A percentile compares a stretch with the other conserved stretches of the same genome.
Conservation (phyloP, 2,888 invertebrate species). For the Eupithecia exiguata region DNA sequence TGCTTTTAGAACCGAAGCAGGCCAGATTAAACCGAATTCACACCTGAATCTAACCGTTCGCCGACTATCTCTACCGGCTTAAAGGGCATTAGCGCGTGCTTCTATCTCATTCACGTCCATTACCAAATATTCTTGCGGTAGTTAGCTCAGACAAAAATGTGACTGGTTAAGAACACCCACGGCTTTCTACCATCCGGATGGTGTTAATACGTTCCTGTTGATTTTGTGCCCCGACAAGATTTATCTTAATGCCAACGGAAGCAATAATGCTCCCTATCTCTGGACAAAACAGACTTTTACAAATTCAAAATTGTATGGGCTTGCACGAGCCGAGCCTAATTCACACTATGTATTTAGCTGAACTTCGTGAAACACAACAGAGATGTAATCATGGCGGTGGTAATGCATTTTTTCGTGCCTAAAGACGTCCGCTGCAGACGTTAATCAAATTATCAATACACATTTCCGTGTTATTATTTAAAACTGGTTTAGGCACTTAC, state of each 20-base stretch:
- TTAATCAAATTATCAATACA: slow-evolving; percentile 78
- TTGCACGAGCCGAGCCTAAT: slow-evolving; percentile 68
- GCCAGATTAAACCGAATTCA: slow-evolving; percentile 32
- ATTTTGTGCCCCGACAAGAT: slow-evolving; percentile 68
- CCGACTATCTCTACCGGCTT: slow-evolving; percentile 36
- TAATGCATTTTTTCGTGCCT: slow-evolving; percentile 79
- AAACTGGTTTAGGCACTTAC: slow-evolving; percentile 64
- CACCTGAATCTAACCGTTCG: slow-evolving; percentile 30
- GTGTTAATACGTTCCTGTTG: slow-evolving; percentile 80
- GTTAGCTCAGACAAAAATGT: slow-evolving; percentile 68
- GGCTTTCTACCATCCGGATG: slow-evolving; percentile 70
- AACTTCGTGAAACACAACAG: slow-evolving; percentile 79
- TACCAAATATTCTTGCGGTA: slow-evolving; percentile 68
- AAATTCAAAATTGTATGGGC: slow-evolving; percentile 41
- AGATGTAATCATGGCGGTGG: slow-evolving; percentile 76
- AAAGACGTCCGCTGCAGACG: slow-evolving; percentile 65
- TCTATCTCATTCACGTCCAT: slow-evolving; percentile 58
- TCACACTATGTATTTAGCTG: slow-evolving; percentile 80
- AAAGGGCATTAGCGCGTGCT: slow-evolving; percentile 48
- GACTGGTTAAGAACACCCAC: slow-evolving; percentile 80
- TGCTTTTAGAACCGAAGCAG: slow-evolving; percentile 23
- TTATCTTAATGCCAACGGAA: slow-evolving; percentile 53
- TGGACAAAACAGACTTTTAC: slow-evolving; percentile 38
- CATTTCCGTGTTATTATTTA: slow-evolving; percentile 75
- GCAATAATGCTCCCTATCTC: slow-evolving; percentile 63